phyloP scores from a whole-genome alignment of 23 tunicate genomes.

The Halocynthia aurantium region DNA sequence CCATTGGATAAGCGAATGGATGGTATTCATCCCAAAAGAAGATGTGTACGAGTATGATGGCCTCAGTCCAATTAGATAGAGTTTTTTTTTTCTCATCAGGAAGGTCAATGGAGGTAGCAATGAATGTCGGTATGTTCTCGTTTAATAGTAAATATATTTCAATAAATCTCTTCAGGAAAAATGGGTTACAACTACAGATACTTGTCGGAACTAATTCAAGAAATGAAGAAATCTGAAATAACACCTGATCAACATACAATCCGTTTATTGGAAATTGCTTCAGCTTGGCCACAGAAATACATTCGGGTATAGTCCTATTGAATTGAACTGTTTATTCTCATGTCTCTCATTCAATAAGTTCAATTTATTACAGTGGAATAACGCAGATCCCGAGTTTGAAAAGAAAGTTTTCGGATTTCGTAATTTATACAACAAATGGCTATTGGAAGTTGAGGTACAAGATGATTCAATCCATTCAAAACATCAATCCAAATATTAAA shows the following conservation, averaged over 20 bases:
- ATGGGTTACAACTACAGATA: constrained; percentile 42
- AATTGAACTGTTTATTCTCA: not conserved
- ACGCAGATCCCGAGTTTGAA: constrained; percentile 20
- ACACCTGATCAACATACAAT: constrained; percentile 16
- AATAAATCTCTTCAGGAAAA: not conserved
- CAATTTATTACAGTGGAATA: constrained; percentile 22
- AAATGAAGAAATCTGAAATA: constrained; percentile 25
- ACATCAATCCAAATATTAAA: too few relatives aligned
- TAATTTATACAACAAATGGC: constrained; percentile 25
- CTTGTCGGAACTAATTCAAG: constrained; percentile 23
- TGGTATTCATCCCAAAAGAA: too few relatives aligned
- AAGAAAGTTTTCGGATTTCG: constrained; percentile 10
- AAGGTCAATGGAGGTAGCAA: too few relatives aligned
- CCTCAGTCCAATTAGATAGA: too few relatives aligned
- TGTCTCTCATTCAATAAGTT: not conserved
- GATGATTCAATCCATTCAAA: not conserved
- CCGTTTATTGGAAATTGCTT: constrained; percentile 38
- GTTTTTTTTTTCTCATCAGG: too few relatives aligned
- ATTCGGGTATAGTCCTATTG: constrained; percentile 20
- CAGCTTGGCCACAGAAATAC: constrained; percentile 44
- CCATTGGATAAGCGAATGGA: too few relatives aligned
- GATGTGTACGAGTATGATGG: too few relatives aligned
- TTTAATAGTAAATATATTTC: not conserved
- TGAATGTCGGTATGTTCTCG: too few relatives aligned
- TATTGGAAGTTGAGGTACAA: constrained; percentile 5